Evolutionary conservation across 2,797 vertebrate species (phyloP).

Genomic region (Mionectes olivaceus): DNA sequence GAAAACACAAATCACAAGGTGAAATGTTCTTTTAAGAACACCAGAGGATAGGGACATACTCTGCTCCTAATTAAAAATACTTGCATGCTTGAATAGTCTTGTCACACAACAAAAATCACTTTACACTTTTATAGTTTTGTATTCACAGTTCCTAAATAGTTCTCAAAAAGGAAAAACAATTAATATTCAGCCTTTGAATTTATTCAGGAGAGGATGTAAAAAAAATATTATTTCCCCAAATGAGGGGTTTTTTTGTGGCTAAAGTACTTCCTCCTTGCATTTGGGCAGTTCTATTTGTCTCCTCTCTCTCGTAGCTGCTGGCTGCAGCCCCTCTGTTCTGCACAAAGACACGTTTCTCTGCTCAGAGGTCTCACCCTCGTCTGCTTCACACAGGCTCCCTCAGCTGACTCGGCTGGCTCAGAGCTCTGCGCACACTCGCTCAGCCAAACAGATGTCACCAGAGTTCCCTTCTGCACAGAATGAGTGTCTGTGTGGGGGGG

Average conservation of each 20-base stretch:
- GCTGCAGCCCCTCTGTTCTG: neutral
- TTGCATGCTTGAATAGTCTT: neutral
- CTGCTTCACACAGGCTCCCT: neutral
- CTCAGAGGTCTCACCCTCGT: neutral
- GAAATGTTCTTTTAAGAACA: neutral
- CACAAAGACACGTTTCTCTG: neutral
- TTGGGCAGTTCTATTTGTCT: neutral
- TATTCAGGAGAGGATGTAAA: neutral
- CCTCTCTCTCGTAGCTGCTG: neutral
- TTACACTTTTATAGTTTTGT: neutral
- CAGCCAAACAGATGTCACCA: slow-evolving; percentile 36
- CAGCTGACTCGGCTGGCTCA: neutral
- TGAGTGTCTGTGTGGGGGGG: neutral
- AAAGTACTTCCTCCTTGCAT: neutral
- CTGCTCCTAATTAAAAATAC: neutral
- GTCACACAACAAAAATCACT: neutral
- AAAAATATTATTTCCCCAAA: neutral
- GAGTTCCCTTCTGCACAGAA: slow-evolving; percentile 34
- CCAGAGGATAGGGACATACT: neutral
- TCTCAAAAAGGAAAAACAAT: neutral
- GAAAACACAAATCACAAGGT: neutral
- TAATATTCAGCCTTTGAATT: neutral
- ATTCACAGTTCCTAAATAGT: neutral
- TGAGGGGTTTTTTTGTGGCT: neutral
- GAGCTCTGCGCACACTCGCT: neutral